Conservation (phyloP, 2,113 vertebrate species). For the Lophotis ruficrista region DNA sequence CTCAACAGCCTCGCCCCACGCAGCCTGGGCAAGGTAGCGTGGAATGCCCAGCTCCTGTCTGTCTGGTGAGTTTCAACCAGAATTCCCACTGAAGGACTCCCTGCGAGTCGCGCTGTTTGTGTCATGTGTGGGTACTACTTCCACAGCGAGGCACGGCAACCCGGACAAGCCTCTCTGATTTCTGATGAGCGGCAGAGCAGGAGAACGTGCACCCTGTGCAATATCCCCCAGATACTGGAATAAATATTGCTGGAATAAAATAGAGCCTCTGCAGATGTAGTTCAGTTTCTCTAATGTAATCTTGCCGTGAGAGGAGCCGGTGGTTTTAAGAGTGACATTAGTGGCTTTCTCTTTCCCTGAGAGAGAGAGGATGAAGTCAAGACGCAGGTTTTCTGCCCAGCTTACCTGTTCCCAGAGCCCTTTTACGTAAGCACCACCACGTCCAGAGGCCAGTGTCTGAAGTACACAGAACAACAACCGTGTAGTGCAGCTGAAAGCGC, state of each 20-base stretch:
- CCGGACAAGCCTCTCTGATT: not conserved
- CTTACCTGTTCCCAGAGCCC: not conserved
- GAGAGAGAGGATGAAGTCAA: not conserved
- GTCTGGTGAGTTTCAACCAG: not conserved
- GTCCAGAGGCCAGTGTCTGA: not conserved
- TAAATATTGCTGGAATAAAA: not conserved
- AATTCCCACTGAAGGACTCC: accelerated
- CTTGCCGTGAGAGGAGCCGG: not conserved
- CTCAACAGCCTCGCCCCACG: not conserved
- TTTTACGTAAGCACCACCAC: no score
- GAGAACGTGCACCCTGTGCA: not conserved
- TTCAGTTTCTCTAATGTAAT: not conserved
- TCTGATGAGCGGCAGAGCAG: not conserved
- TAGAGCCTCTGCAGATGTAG: not conserved
- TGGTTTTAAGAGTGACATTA: not conserved
- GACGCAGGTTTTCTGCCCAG: not conserved
- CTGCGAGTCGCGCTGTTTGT: no score
- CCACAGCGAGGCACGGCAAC: not conserved
- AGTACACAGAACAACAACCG: no score
- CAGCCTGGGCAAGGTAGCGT: accelerated
- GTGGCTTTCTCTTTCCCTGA: not conserved
- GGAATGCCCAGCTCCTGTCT: not conserved
- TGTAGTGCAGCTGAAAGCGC: not conserved
- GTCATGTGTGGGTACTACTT: accelerated
- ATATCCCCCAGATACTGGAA: no score